phyloP scores from a whole-genome alignment of 2,113 vertebrate species.

The Bombycilla garrulus region DNA sequence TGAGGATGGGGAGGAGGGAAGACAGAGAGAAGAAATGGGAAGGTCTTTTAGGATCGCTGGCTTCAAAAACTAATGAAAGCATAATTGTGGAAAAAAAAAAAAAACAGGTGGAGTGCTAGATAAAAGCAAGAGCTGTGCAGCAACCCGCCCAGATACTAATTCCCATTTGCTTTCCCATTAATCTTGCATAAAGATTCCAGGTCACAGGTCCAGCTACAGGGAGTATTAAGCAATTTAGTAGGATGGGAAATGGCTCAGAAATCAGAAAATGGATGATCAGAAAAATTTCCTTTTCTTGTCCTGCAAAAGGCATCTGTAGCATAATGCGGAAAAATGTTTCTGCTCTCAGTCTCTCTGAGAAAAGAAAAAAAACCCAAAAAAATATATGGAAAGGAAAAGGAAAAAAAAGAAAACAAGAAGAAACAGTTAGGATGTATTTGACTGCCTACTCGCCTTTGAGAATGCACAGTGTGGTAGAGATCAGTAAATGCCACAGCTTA shows the following conservation, averaged over 20 bases:
- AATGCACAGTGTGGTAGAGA: not conserved
- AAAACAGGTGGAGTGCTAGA: conserved; percentile 64
- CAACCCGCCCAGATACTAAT: conserved; percentile 59
- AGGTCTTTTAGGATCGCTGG: conserved; percentile 39
- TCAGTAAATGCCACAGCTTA: conserved; percentile 13
- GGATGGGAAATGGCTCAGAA: conserved; percentile 17
- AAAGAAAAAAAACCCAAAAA: not conserved
- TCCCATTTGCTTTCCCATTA: conserved; percentile 67
- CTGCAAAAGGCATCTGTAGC: not conserved
- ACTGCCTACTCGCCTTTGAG: not conserved
- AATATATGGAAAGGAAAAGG: not conserved
- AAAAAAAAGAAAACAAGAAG: not conserved
- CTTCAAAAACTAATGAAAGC: conserved; percentile 57
- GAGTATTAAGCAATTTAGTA: conserved; percentile 65
- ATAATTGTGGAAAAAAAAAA: conserved; percentile 31
- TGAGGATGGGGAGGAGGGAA: not conserved
- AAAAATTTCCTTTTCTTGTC: not conserved
- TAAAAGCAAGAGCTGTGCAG: conserved; percentile 56
- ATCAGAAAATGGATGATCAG: conserved; percentile 15
- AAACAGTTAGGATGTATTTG: not conserved
- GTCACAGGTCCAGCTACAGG: conserved; percentile 53
- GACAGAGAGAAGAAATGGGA: not conserved
- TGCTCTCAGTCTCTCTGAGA: not conserved
- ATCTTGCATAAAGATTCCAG: conserved; percentile 69
- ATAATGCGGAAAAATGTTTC: not conserved